phyloP scores from a whole-genome alignment of 2,797 vertebrate genomes.

The Intellagama lesueurii region DNA sequence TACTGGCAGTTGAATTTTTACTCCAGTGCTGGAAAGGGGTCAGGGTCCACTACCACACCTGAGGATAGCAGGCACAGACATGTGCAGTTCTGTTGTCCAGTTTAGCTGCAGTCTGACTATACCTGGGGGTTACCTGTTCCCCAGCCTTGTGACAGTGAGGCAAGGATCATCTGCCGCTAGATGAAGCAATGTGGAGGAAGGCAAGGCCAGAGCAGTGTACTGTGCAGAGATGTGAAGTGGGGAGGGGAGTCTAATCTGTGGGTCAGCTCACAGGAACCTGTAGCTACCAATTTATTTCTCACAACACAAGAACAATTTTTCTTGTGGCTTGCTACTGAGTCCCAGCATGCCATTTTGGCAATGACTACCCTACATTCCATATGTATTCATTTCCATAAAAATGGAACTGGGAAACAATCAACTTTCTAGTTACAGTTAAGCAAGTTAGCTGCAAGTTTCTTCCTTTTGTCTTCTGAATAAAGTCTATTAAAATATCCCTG shows the following conservation, averaged over 20 bases:
- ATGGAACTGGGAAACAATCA: neutral
- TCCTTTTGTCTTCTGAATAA: neutral
- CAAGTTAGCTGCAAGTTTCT: neutral
- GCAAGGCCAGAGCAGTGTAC: neutral
- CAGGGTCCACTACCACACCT: neutral
- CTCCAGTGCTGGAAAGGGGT: no score
- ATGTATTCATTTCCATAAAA: slow-evolving; percentile 3
- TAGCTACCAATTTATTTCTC: neutral
- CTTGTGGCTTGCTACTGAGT: neutral
- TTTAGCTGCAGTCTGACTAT: neutral
- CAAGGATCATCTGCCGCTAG: neutral
- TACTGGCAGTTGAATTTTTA: neutral
- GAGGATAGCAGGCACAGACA: no score
- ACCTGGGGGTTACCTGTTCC: neutral
- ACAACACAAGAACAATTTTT: neutral
- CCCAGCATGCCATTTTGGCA: neutral
- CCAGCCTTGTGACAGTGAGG: neutral
- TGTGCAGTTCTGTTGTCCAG: neutral
- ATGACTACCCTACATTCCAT: neutral
- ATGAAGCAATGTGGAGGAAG: neutral
- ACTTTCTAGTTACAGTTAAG: slow-evolving; percentile 21
- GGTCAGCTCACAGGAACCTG: neutral
- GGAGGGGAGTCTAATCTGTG: neutral
- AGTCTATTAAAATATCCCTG: neutral
- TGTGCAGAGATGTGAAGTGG: neutral